Evolutionary conservation across 2,113 vertebrate genomes (phyloP).

Genomic region (Callithrix jacchus): DNA sequence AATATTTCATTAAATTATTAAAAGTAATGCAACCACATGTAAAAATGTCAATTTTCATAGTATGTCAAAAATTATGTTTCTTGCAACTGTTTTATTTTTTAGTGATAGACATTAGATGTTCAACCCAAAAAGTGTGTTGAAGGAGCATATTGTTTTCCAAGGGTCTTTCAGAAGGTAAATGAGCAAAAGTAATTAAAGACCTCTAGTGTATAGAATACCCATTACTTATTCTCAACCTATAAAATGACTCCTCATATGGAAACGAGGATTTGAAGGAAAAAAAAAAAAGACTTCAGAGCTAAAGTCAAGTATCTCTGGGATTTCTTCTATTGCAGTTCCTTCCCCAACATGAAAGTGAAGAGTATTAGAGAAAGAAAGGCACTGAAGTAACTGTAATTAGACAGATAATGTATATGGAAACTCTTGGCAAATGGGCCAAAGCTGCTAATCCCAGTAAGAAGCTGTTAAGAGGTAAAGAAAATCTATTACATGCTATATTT

Average conservation of each 20-base stretch:
- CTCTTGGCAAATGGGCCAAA: not conserved
- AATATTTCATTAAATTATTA: not conserved
- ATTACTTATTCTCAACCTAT: not conserved
- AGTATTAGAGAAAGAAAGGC: not conserved
- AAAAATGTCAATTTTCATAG: not conserved
- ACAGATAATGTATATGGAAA: not conserved
- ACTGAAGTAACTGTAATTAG: not conserved
- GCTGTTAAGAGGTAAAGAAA: not conserved
- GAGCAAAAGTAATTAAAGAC: not conserved
- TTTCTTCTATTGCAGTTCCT: not conserved
- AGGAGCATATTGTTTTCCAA: not conserved
- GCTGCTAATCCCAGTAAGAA: not conserved
- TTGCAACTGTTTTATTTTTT: not conserved
- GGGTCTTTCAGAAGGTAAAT: not conserved
- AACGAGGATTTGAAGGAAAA: not conserved
- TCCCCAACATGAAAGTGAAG: not conserved
- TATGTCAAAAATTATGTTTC: not conserved
- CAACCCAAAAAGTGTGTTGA: not conserved
- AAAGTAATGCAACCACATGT: not conserved
- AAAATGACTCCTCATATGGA: not conserved
- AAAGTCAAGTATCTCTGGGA: not conserved
- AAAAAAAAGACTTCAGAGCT: not conserved
- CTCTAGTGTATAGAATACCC: not conserved
- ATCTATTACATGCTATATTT: too few relatives aligned
- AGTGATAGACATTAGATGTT: not conserved